Conservation (phyloP, 2,113 vertebrate genomes). For the Ciconia stormi region DNA sequence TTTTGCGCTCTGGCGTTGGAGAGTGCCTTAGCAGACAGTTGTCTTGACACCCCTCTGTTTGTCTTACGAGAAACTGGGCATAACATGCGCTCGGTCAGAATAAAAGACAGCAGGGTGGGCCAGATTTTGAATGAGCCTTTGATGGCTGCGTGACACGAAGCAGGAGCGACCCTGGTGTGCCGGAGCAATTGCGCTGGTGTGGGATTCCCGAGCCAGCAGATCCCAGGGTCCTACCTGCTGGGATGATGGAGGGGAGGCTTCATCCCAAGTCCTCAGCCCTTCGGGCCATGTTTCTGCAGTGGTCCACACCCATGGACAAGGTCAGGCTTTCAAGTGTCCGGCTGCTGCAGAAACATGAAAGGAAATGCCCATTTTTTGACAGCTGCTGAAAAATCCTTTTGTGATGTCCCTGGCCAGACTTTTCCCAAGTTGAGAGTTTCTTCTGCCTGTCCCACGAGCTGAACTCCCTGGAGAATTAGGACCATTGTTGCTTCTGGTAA, state of each 20-base stretch:
- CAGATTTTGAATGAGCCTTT: not conserved
- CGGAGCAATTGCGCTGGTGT: not conserved
- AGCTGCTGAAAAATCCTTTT: conserved; percentile 27
- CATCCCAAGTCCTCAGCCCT: not conserved
- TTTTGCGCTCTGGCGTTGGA: rapidly evolving
- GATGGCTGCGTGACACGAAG: not conserved
- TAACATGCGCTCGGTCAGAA: rapidly evolving
- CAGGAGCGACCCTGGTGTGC: not conserved
- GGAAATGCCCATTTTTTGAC: not conserved
- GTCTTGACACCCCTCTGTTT: not conserved
- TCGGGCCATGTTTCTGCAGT: not conserved
- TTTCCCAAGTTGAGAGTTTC: not conserved
- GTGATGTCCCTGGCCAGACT: not conserved
- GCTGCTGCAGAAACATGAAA: not conserved
- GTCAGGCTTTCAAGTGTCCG: not conserved
- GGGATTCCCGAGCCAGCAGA: not conserved
- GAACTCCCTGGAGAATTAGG: not conserved
- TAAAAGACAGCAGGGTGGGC: not conserved
- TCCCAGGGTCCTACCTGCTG: not conserved
- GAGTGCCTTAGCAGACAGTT: not conserved
- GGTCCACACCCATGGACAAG: not conserved
- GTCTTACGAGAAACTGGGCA: not conserved
- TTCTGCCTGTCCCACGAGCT: not conserved
- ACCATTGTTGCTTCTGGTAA: not conserved
- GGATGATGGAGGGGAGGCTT: not conserved